phyloP scores from a whole-genome alignment of 2,113 vertebrate genomes.

The Peromyscus californicus region DNA sequence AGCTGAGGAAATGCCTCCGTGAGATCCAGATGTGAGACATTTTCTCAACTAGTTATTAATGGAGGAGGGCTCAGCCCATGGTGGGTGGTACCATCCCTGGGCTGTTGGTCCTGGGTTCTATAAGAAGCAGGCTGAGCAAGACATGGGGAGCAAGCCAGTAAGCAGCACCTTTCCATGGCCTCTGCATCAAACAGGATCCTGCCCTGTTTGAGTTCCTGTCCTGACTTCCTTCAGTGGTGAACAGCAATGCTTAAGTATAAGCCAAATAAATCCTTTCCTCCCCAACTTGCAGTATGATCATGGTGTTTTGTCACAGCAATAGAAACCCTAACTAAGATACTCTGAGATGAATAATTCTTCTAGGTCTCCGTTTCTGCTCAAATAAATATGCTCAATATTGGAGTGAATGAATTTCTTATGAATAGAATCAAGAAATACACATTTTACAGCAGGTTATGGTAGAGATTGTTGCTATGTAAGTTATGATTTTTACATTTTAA shows the following conservation, averaged over 20 bases:
- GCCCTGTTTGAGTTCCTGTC: not conserved
- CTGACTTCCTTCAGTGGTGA: not conserved
- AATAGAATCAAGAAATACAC: conserved; percentile 8
- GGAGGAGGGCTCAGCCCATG: not conserved
- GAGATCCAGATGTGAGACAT: not conserved
- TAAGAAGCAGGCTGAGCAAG: not conserved
- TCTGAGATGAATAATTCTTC: not conserved
- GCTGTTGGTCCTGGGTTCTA: not conserved
- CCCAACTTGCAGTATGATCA: not conserved
- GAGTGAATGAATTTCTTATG: not conserved
- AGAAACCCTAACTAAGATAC: not conserved
- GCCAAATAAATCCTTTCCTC: not conserved
- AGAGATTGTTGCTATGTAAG: not conserved
- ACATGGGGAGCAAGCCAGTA: not conserved
- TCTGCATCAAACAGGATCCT: not conserved
- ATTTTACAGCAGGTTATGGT: conserved; percentile 39
- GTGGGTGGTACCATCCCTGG: not conserved
- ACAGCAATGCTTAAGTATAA: not conserved
- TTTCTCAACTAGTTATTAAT: not conserved
- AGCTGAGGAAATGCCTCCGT: not conserved
- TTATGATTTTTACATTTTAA: conserved; percentile 39
- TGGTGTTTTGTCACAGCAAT: not conserved
- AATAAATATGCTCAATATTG: not conserved
- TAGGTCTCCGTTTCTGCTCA: conserved; percentile 1
- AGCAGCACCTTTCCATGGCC: not conserved